Base-by-base conservation (phyloP, 2,888 invertebrate genomes). In the Gymnosoma rotundatum region DNA sequence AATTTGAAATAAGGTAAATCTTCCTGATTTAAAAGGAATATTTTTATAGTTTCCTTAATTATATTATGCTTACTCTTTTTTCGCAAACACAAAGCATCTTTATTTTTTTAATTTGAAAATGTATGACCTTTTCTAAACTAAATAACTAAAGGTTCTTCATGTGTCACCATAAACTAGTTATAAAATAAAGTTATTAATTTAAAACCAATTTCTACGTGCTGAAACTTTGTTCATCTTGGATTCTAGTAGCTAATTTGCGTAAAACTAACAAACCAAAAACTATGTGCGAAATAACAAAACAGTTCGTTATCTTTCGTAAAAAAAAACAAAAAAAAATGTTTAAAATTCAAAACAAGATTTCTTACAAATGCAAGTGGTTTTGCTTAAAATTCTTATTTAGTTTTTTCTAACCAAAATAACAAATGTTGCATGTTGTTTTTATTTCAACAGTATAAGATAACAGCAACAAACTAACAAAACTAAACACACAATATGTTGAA, bases 261-360 rank as follows among this genome's bases (percentile, higher is more conserved):
- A 61, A 67, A 74, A 67, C 45, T 67, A 45, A 32, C 70, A 70
- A 72, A 64, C 21, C 63, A 36, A 64, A 61, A 81, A 70, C 61
- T 63, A 63, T 69, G 67, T 63, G 36, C 56, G 50, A 70, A 66
- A 70, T 58, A 76, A 80, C 72, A 76, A 79, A 72, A 79, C 48
- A 75, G 50, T 83, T 83, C 54, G 66, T 75, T 79, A 76, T 80
- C 50, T 69, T 50, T 48, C 48, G 32, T 18, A 18, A 42, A 21
- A 32, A 45, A 32, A 6, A 63, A 16, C 61, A 64, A 32, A 48
- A 63, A 18, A 67, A 64, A 69, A 64, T 52, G 66, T 10, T 81
- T 81, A 74, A 84, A 78, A 84, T 84, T 81, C 84, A 74, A 74
- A 84, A 84, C 81, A 81, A 81, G 78, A 80, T 72, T 67, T 69